Base-by-base conservation (phyloP, 1,140 invertebrate species). In the Macrobrachium nipponense region DNA sequence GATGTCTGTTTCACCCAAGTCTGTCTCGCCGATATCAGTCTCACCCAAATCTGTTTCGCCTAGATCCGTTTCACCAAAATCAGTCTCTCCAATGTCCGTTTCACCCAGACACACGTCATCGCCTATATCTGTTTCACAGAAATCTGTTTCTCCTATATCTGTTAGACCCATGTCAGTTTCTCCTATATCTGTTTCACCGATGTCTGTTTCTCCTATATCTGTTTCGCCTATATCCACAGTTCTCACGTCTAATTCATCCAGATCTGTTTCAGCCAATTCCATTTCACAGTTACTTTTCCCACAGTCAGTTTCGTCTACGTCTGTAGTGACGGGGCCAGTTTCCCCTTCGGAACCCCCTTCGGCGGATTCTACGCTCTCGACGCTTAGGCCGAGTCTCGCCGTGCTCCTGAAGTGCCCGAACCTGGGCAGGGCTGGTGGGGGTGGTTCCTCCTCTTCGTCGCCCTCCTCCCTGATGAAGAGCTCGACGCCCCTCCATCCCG, bases 401-500 rank as follows among this genome's bases (percentile, higher is more conserved):
- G n/a, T 27, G 20, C 68, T 70, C 68, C 68, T 43, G 68, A 70
- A 70, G 20, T 70, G 59, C 58, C 59, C 23, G 15, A 12, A 51
- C 0, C 18, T 36, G 70, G 70, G 23, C 0, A 10, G n/a, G 4
- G 6, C 0, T 2, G 23, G 70, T 8, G 70, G 23, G n/a, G n/a
- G 43, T 18, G 17, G 5, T n/a, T 82, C 80, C 20, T 82, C 44
- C 12, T 64, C 59, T 23, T 23, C 68, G 23, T 70, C 68, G 0
- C 68, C 68, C 10, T 70, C 68, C 51, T 86, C 77, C 18, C 60
- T 80, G 8, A 86, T 80, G 51, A 68, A 86, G 23, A 86, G n/a
- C 27, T 86, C 84, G 14, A 86, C 66, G 20, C 43, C 84, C 73
- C 76, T 77, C 83, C 82, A 82, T 5, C 58, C 59, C 20, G 61